Conservation (phyloP, 1,140 invertebrate genomes). For the Sweltsa coloradensis region DNA sequence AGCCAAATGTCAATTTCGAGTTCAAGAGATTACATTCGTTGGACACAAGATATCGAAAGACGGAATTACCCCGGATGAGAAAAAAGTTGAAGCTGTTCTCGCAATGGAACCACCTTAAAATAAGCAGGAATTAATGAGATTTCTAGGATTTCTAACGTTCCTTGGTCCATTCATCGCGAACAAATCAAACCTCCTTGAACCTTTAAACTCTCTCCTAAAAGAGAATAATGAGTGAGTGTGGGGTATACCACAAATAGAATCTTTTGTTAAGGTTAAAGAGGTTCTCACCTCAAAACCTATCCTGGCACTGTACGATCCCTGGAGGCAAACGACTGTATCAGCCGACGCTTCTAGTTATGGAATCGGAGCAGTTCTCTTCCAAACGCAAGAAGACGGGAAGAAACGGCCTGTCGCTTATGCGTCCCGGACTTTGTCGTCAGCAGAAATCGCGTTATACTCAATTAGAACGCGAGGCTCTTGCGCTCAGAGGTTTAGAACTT, state of each 20-base stretch:
- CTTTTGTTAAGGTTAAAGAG: background rate
- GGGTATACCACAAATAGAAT: background rate
- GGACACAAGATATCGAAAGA: background rate
- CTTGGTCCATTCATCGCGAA: background rate
- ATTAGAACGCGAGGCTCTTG: conserved; percentile 10
- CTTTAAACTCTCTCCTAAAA: background rate
- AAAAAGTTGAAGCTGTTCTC: background rate
- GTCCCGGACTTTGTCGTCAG: conserved; percentile 8
- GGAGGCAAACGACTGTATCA: background rate
- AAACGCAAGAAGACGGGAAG: conserved; percentile 3
- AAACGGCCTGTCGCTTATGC: conserved; percentile 5
- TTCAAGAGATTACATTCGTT: background rate
- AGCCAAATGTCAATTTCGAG: background rate
- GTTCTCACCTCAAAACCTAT: background rate
- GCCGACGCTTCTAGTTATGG: conserved; percentile 8
- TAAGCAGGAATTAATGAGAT: background rate
- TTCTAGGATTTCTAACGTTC: background rate
- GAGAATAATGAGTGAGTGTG: background rate
- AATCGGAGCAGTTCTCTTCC: conserved; percentile 7
- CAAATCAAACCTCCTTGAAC: background rate
- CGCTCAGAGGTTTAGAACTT: conserved; percentile 10
- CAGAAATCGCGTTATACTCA: conserved; percentile 10
- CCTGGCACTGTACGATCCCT: background rate
- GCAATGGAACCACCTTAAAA: background rate
- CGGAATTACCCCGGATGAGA: background rate